Evolutionary conservation across 2,888 invertebrate species (phyloP).

Genomic region (Drosophila demipolita): DNA sequence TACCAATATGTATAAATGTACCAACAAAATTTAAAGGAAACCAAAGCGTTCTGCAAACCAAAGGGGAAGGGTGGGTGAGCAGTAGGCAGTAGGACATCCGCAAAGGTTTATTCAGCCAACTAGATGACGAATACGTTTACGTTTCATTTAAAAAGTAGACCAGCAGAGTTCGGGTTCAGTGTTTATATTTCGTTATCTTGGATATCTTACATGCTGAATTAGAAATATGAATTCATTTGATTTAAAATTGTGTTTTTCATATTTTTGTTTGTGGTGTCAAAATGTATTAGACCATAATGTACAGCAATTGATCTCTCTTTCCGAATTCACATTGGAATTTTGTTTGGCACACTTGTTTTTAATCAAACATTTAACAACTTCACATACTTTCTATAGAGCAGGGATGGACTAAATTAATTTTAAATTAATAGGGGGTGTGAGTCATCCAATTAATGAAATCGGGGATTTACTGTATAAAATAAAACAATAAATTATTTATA

Average conservation of each 20-base stretch:
- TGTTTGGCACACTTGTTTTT: conserved; percentile 57
- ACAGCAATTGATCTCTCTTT: conserved; percentile 63
- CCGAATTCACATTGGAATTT: conserved; percentile 58
- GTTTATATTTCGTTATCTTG: conserved; percentile 77
- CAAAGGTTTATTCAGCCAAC: conserved; percentile 21
- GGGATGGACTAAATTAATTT: conserved; percentile 78
- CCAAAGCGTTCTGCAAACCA: conserved; percentile 46
- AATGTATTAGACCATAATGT: conserved; percentile 75
- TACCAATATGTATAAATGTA: conserved; percentile 31
- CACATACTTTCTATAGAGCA: conserved; percentile 75
- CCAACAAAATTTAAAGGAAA: conserved; percentile 6
- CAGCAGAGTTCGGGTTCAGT: conserved; percentile 53
- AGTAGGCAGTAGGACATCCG: conserved; percentile 19
- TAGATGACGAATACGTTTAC: conserved; percentile 17
- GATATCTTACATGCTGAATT: conserved; percentile 80
- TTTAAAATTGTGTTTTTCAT: conserved; percentile 23
- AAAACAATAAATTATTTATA: conserved; percentile 68
- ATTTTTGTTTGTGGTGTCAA: conserved; percentile 38
- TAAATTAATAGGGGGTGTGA: conserved; percentile 70
- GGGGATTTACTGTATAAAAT: conserved; percentile 77
- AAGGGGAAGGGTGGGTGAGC: conserved; percentile 22
- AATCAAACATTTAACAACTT: conserved; percentile 71
- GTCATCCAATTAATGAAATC: conserved; percentile 79
- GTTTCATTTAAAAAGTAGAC: conserved; percentile 42
- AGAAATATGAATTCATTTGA: conserved; percentile 62